Base-by-base conservation (phyloP, 1,140 invertebrate species). In the Diorhabda sublineata region DNA sequence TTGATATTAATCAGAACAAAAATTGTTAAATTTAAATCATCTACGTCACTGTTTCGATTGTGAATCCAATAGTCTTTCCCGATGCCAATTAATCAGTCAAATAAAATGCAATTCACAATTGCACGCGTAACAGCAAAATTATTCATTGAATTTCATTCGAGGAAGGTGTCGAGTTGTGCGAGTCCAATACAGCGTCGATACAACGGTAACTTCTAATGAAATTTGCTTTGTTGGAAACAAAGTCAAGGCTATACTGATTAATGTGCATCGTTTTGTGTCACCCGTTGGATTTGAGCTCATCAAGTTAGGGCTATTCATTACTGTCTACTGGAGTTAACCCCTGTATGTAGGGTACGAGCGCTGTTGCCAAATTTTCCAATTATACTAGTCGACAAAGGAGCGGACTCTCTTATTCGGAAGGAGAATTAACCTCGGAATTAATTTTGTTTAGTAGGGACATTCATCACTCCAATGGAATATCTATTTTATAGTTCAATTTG, bases 181-280 rank as follows among this genome's bases (percentile, higher is more conserved):
- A 42, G 59, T 42, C 9, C 8, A 5, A 42, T n/a, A n/a, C 47
- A 52, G 47, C 47, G 47, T 6, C 47, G 47, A 6, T 52, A n/a
- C 47, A n/a, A 6, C 47, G 47, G 47, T n/a, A 52, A 52, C 47
- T 52, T 52, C 5, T 66, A 59, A 66, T 66, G 57, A 44, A 66
- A 66, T 66, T 66, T 66, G 64, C 44, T 11, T 42, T 26, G 2
- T 11, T 58, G 57, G 11, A 26, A 69, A 65, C 45, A 67, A 66
- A 74, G 68, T 72, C 75, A 74, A 76, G 73, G 75, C 73, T 75
- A 73, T 76, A 76, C 75, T 76, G 75, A 76, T 76, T 76, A 73
- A 76, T 76, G 73, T 69, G 63, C 71, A 70, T 66, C 73, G 75
- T 76, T 76, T 73, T 73, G 72, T 70, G 75, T 70, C 73, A 69